These are phyloP conservation scores for Mormyrus lacerda DNA, from an alignment of 2,113 vertebrate genomes.

Conservation along the genomic window DNA sequence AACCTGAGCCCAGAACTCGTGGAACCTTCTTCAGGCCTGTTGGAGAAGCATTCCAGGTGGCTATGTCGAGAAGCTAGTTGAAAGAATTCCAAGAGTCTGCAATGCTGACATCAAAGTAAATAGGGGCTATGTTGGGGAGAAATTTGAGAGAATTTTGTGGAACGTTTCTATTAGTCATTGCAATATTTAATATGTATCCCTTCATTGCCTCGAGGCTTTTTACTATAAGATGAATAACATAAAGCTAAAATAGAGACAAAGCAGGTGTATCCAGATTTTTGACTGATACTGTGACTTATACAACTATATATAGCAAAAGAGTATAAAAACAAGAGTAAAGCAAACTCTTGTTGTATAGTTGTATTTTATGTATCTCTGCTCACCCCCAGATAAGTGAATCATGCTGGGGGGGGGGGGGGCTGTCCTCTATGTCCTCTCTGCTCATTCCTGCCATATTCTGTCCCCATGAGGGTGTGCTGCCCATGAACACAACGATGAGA, in stretches of 20 bases:
- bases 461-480: constrained; percentile 10
- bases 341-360: background rate
- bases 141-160: background rate
- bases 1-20: background rate
- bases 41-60: background rate
- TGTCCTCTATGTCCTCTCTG: constrained; percentile 37
- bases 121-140: background rate
- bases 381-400: background rate
- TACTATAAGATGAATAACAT: background rate
- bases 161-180: background rate
- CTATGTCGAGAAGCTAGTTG: background rate
- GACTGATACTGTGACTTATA: background rate
- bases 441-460: constrained; percentile 27
- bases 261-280: background rate
- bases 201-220: background rate
- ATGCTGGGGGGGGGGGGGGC: background rate
- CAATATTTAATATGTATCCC: background rate
- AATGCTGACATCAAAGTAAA: background rate
- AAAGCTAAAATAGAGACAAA: background rate
- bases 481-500: background rate
- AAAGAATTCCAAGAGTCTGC: background rate
- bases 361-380: background rate
- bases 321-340: background rate
- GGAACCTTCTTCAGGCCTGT: background rate
- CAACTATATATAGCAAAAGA: background rate